These are phyloP conservation scores for Chelmon rostratus DNA, from an alignment of 2,797 vertebrate species.

Conservation along the genomic window DNA sequence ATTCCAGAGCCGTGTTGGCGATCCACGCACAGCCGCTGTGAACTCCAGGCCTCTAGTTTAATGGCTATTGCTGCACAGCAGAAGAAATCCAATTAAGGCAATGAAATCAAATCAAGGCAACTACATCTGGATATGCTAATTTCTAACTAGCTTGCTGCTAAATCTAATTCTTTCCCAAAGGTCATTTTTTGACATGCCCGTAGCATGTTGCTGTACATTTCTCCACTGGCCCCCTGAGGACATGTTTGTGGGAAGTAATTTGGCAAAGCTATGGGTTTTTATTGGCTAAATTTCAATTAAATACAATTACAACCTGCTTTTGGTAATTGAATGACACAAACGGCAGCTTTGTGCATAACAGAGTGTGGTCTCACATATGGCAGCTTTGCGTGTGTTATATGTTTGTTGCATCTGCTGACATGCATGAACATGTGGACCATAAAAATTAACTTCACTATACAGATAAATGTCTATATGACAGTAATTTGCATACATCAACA, in stretches of 20 bases:
- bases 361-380: slow-evolving; percentile 48
- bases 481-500: slow-evolving; percentile 16
- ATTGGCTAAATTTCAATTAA: slow-evolving; percentile 80
- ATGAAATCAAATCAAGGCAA: slow-evolving; percentile 80
- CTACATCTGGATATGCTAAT: slow-evolving; percentile 84
- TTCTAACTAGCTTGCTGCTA: slow-evolving; percentile 62
- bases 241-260: slow-evolving; percentile 66
- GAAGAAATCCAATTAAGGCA: slow-evolving; percentile 83
- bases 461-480: neutral
- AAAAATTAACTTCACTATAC: neutral
- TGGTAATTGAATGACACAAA: slow-evolving; percentile 70
- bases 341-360: slow-evolving; percentile 37
- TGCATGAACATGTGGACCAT: slow-evolving; percentile 8
- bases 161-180: slow-evolving; percentile 78
- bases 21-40: slow-evolving; percentile 25
- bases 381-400: slow-evolving; percentile 11
- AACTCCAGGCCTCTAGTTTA: slow-evolving; percentile 59
- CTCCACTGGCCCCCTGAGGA: slow-evolving; percentile 57
- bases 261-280: slow-evolving; percentile 63
- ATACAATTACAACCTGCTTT: slow-evolving; percentile 75
- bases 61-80: slow-evolving; percentile 60
- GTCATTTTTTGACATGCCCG: slow-evolving; percentile 80
- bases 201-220: slow-evolving; percentile 60
- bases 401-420: slow-evolving; percentile 26
- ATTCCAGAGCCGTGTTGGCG: slow-evolving; percentile 35